Evolutionary conservation across 2,888 invertebrate genomes (phyloP), one percentile per base, ranked within the genome.

Genomic region (Conops quadrifasciatus): DNA sequence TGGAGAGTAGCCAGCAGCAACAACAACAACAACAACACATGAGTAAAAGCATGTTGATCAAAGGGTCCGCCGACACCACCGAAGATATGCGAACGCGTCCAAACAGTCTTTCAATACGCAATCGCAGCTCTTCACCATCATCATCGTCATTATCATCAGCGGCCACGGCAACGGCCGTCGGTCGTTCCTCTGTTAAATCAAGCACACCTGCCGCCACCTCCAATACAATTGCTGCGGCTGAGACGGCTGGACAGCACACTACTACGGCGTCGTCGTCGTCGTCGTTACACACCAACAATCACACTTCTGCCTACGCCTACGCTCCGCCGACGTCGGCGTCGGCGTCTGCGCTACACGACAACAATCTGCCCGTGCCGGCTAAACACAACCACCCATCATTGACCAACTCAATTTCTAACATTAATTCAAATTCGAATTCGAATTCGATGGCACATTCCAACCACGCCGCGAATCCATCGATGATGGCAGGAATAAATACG

Each of bases 91-190:
- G 81, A 72, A 66, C 77, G 43, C 80, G 83, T 21, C 84, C 85
- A 68, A 84, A 81, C 56, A 85, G 81, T 76, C 76, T 84, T 2
- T 81, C 83, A 69, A 77, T 84, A 77, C 79, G 83, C 7, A 84
- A 83, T 77, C 82, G 83, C 58, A 85, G 83, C 75, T 77, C 81
- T 24, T 84, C 85, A 30, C 85, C 85, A 66, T 76, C 83, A 65
- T 36, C 36, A 36, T 7, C 36, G 9, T 36, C 36, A 9, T 36
- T 9, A 36, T 36, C 36, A 36, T 36, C 36, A 9, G 70, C 75
- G 28, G 70, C 77, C 67, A 71, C 74, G 36, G 70, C 75, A 30
- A 71, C 77, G 69, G 72, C 74, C 13, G 74, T 76, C 43, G 74
- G 74, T 24, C 70, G 78, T 26, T 73, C 74, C 36, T 66, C 76